Base-by-base conservation (phyloP, 2,113 vertebrate genomes). In the Garra rufa region DNA sequence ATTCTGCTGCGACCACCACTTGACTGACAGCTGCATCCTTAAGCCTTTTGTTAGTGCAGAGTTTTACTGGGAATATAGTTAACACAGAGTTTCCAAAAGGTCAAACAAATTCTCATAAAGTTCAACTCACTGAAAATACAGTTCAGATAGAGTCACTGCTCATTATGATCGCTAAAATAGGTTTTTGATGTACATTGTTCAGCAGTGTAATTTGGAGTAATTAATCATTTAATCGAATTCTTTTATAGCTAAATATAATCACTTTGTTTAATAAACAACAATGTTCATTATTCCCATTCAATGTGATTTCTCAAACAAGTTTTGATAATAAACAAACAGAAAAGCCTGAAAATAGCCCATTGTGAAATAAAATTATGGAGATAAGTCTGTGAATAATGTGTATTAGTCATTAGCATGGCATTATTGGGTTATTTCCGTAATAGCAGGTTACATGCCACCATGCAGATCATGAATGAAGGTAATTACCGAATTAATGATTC, bases 401-500 rank as follows among this genome's bases (percentile, higher is more conserved):
- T 17, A 50, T 63, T 63, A 79, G 34, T 79, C 21, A 46, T 79
- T 15, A 65, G 38, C n/a, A 43, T 43, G 34, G 19, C 21, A 43
- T 61, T 61, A 24, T 43, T 30, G 41, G 6, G 24, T 28, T 28
- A 63, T 63, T 79, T 63, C 57, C 43, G 38, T 46, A 79, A 78
- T 43, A 19, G 19, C 83, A 46, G 59, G 41, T 70, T 38, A 61
- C 50, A 59, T 79, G 21, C 21, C 67, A 43, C 75, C 50, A 38
- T 70, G 50, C 76, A 85, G 48, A 19, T 76, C 75, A 50, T 55
- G 75, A 84, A 77, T 70, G 44, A 55, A 48, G 34, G 24, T 44
- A 50, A 70, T 84, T 84, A 84, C 46, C 17, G 34, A 70, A 76
- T 76, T 70, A 84, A 84, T 57, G 65, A 67, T 38, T 63, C 38